A percentile compares a stretch with the other conserved stretches of the same genome.
Conservation (phyloP, 2,888 invertebrate genomes). For the Netelia inedita region DNA sequence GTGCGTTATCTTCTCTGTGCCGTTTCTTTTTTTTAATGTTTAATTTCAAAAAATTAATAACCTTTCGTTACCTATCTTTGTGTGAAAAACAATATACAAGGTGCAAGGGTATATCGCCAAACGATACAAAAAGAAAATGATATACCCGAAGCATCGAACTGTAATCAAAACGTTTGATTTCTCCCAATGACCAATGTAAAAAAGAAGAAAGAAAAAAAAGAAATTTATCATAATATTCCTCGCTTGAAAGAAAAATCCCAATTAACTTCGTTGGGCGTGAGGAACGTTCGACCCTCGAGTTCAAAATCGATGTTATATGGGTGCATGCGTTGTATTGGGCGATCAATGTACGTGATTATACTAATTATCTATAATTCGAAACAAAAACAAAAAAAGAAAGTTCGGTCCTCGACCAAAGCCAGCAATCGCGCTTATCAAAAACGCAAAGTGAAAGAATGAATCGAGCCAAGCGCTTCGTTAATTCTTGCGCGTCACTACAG, state of each 20-base stretch:
- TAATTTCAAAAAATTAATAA: slow-evolving; percentile 7
- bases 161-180: slow-evolving; percentile 42
- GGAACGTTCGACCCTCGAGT: slow-evolving; percentile 39
- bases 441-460: not conserved
- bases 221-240: not conserved
- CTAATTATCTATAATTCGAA: slow-evolving; percentile 35
- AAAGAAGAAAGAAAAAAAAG: not conserved
- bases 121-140: slow-evolving; percentile 29
- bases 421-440: not conserved
- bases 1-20: slow-evolving; percentile 37
- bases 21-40: not conserved
- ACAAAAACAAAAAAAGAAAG: slow-evolving; percentile 16
- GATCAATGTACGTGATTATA: slow-evolving; percentile 65
- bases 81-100: slow-evolving; percentile 43
- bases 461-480: not conserved
- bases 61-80: slow-evolving; percentile 33
- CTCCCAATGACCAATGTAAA: not conserved
- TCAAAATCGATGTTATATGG: slow-evolving; percentile 75
- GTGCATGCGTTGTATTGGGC: slow-evolving; percentile 80
- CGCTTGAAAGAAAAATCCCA: not conserved
- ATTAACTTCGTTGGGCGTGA: slow-evolving; percentile 35
- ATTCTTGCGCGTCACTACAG: slow-evolving; percentile 27
- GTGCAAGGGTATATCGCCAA: slow-evolving; percentile 63
- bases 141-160: slow-evolving; percentile 62
- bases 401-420: slow-evolving; percentile 1